Conservation (phyloP, 1,140 invertebrate species). For the Sitophilus oryzae region DNA sequence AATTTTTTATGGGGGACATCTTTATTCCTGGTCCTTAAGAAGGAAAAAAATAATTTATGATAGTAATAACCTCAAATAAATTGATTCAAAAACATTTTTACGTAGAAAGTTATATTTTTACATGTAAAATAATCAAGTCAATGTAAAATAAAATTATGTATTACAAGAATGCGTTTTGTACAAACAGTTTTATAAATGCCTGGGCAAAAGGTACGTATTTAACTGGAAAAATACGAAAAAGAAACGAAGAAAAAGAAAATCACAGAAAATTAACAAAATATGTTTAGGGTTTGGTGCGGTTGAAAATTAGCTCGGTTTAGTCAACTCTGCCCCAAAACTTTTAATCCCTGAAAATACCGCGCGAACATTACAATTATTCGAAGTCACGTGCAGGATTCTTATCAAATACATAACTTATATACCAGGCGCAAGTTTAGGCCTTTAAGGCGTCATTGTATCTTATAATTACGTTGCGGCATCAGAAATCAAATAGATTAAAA, state of each 20-base stretch:
- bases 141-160: too few relatives aligned
- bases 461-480: conserved; percentile 26
- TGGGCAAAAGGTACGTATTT: neutral
- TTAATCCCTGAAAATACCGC: conserved; percentile 22
- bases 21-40: too few relatives aligned
- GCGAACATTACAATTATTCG: conserved; percentile 28
- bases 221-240: conserved; percentile 1
- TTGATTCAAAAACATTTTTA: too few relatives aligned
- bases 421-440: conserved; percentile 21
- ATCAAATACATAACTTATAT: conserved; percentile 29
- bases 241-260: neutral
- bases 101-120: too few relatives aligned
- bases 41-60: too few relatives aligned
- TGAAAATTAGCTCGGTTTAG: conserved; percentile 17
- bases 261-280: conserved; percentile 2
- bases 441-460: conserved; percentile 24
- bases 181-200: neutral
- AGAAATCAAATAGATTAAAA: conserved; percentile 27
- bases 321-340: conserved; percentile 22
- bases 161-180: neutral
- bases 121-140: too few relatives aligned
- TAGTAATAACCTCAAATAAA: too few relatives aligned
- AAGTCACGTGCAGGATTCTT: conserved; percentile 27
- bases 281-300: conserved; percentile 7
- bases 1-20: too few relatives aligned